Evolutionary conservation across 2,888 invertebrate genomes (phyloP).

Genomic region (Kryphioiulus occultus): DNA sequence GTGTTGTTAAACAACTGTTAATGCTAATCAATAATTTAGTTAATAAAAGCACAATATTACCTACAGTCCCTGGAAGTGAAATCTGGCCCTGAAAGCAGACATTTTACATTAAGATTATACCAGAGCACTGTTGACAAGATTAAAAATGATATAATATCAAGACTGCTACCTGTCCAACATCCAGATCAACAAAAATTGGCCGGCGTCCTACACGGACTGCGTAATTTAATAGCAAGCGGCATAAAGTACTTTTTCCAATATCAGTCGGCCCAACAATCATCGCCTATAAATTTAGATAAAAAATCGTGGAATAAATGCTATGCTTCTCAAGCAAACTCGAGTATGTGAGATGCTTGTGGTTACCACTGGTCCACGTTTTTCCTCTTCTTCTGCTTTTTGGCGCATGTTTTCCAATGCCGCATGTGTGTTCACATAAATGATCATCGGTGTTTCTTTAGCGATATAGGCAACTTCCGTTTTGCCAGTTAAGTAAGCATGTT

Average conservation of each 20-base stretch:
- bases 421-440: conserved; percentile 93
- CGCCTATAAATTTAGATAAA: conserved; percentile 60
- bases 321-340: background rate
- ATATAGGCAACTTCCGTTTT: conserved; percentile 92
- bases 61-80: conserved; percentile 90
- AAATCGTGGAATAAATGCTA: background rate
- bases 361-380: conserved; percentile 75
- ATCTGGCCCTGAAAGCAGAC: conserved; percentile 72
- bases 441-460: conserved; percentile 97
- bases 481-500: conserved; percentile 70
- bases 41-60: conserved; percentile 62
- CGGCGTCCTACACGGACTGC: conserved; percentile 82
- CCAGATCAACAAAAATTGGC: conserved; percentile 93
- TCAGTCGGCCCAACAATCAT: conserved; percentile 95
- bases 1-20: background rate
- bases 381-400: conserved; percentile 73
- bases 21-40: background rate
- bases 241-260: conserved; percentile 95
- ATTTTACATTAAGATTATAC: background rate
- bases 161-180: conserved; percentile 81
- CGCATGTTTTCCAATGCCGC: conserved; percentile 92
- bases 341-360: background rate
- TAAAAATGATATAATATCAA: background rate
- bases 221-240: conserved; percentile 89
- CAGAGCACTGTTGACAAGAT: background rate